Base-by-base conservation (phyloP, 64 coral and sea anemone species). In the Porites australiensis region DNA sequence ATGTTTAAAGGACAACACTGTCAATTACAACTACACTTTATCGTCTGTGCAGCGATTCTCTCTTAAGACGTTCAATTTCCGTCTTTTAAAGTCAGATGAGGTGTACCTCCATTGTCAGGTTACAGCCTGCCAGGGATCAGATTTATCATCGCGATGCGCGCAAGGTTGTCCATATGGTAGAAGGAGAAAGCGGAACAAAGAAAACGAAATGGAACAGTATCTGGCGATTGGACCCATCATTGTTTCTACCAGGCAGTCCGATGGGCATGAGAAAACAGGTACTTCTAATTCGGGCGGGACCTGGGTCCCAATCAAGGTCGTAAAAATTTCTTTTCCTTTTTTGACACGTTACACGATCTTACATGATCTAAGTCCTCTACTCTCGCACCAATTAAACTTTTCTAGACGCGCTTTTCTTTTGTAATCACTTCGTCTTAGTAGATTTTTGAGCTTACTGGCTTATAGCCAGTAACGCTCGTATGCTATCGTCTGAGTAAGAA, bases 41-140 rank as follows among this genome's bases (percentile, higher is more conserved):
- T 86, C 88, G 0, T 18, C 80, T 3, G 69, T 77, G 5, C 95
- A 97, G 65, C 92, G 95, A 15, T 97, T 94, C 45, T 88, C 67
- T 62, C 44, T 97, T 52, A 44, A 16, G 5, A 54, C 92, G 46
- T 97, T 97, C 75, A 79, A 79, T 16, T 97, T 97, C 69, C 74
- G 74, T 43, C 21, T 60, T 14, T 45, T 55, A 2, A 53, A 66
- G 15, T 79, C 27, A 44, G 50, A 94, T 2, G 64, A 87, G 64
- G 77, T 97, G 46, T 90, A 88, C 58, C 76, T 97, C 45, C 95
- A 97, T 45, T 97, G 95, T 44, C 12, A 64, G 18, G 74, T 97
- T 4, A 77, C 75, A 44, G 95, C 89, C 7, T 97, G 95, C 10
- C 88, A 45, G 9, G 27, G 66, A 49, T 83, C 86, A 22, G 81